These are phyloP conservation scores for Acronicta psi DNA, from an alignment of 2,888 invertebrate genomes.

Conservation along the genomic window DNA sequence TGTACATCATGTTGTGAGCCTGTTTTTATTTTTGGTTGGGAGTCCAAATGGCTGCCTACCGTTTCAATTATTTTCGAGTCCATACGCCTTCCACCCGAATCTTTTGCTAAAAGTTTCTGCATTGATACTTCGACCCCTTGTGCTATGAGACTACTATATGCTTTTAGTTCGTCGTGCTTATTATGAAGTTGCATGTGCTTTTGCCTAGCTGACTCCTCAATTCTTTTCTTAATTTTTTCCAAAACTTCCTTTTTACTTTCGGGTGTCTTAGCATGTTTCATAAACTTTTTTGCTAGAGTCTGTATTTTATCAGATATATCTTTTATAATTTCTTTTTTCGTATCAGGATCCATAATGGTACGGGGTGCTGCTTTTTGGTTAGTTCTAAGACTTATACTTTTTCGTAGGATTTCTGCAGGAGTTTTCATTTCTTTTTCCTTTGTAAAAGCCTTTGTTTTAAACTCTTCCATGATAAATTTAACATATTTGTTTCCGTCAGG, in stretches of 20 bases:
- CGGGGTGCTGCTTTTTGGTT: neutral
- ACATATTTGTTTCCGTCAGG: constrained; percentile 65
- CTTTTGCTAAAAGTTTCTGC: constrained; percentile 32
- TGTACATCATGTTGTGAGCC: constrained; percentile 3
- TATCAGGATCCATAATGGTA: constrained; percentile 15
- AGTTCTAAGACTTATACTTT: constrained; percentile 17
- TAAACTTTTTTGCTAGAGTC: constrained; percentile 53
- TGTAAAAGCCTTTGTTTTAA: constrained; percentile 59
- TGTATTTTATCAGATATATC: constrained; percentile 64
- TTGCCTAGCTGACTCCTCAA: constrained; percentile 52
- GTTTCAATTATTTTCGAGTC: neutral
- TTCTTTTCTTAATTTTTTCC: constrained; percentile 55
- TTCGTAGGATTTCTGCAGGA: neutral
- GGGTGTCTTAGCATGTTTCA: constrained; percentile 52
- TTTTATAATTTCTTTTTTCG: constrained; percentile 44
- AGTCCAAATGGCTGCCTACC: constrained; percentile 30
- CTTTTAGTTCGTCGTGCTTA: constrained; percentile 56
- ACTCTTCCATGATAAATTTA: constrained; percentile 71
- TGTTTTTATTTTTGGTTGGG: neutral
- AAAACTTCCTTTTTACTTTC: constrained; percentile 58
- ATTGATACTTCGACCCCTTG: constrained; percentile 56
- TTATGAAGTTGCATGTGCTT: constrained; percentile 49
- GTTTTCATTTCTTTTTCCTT: constrained; percentile 4
- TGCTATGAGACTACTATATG: constrained; percentile 58
- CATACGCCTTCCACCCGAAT: constrained; percentile 27